Percentiles rank a stretch among this genome's conserved stretches.
Evolutionary conservation across 2,797 vertebrate species (phyloP).

Genomic region (Etheostoma nigrum): DNA sequence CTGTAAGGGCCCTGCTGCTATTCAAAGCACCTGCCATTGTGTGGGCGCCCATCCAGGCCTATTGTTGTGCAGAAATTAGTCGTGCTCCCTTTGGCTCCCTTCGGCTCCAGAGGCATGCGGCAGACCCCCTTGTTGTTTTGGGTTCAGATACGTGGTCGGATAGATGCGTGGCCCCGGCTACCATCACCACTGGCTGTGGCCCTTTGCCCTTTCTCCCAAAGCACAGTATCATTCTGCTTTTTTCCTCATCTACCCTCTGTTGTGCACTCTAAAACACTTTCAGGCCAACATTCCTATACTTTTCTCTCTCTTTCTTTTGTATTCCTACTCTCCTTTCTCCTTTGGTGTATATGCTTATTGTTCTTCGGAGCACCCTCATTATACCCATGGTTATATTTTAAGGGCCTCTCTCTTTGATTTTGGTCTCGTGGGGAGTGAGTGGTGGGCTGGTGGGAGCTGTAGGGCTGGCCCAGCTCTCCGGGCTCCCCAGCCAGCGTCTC

Average conservation of each 20-base stretch:
- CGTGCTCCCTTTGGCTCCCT: conserved; percentile 82
- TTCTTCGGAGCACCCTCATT: conserved; percentile 83
- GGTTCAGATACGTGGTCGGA: conserved; percentile 73
- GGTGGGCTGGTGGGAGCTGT: conserved; percentile 77
- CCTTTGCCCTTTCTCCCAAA: conserved; percentile 73
- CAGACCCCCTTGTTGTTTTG: conserved; percentile 85
- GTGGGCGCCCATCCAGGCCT: conserved; percentile 83
- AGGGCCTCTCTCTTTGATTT: conserved; percentile 84
- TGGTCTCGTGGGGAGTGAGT: conserved; percentile 73
- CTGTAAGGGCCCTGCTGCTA: conserved; percentile 82
- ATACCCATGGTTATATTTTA: conserved; percentile 83
- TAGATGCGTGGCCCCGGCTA: conserved; percentile 74
- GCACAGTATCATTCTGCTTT: conserved; percentile 53
- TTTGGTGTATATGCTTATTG: conserved; percentile 82
- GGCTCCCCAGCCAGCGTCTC: conserved; percentile 80
- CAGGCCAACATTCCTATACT: conserved; percentile 72
- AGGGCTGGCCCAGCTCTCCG: conserved; percentile 73
- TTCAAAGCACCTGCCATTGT: conserved; percentile 88
- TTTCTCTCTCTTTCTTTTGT: conserved; percentile 65
- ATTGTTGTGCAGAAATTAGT: conserved; percentile 86
- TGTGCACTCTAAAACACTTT: conserved; percentile 62
- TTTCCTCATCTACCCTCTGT: conserved; percentile 44
- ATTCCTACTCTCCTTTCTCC: conserved; percentile 69
- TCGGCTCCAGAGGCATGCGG: conserved; percentile 79
- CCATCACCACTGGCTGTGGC: conserved; percentile 79